Evolutionary conservation across 1,140 invertebrate genomes (phyloP), one percentile per base, ranked within the genome.

Genomic region (Achroia grisella): DNA sequence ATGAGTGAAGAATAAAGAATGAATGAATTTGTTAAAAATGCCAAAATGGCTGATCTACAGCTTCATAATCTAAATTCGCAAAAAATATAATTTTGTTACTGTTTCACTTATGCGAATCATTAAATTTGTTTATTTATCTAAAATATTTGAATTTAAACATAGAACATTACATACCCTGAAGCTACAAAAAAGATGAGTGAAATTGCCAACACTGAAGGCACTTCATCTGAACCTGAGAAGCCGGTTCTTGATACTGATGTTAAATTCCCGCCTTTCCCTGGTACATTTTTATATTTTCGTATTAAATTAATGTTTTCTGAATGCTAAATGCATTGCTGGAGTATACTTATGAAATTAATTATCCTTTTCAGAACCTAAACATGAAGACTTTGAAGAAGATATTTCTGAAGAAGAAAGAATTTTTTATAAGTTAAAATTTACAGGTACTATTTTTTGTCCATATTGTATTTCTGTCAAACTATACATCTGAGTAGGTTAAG

Each of bases 351-450:
- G 17, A 23, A 23, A 23, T 2, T 23, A 23, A 10, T n/a, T n/a
- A n/a, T n/a, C 9, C 39, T 45, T 70, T 71, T 32, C 59, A 87
- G 85, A 74, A 40, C 77, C 83, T 39, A 74, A 52, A 17, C 77
- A 85, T 62, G 49, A 60, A 12, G 86, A 88, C 52, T 89, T 89
- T 57, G 84, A 89, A 42, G 71, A 84, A 27, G 78, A 85, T 60
- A 67, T 89, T 44, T 48, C 62, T 8, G 73, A 87, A 34, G 87
- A 89, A 35, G 89, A 89, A 50, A 80, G 80, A 14, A 76, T 64
- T 31, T 62, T 64, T 46, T 81, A 77, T 41, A 78, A 52, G 59
- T 52, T 43, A 29, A 70, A 71, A 45, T 84, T 75, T 60, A 47
- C 59, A 62, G 77, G 80, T 84, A 57, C 42, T 15, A 17, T 36